Percentiles rank a stretch among this genome's conserved stretches.
phyloP scores from a whole-genome alignment of 2,797 vertebrate genomes.

The Hyperoplus lanceolatus region DNA sequence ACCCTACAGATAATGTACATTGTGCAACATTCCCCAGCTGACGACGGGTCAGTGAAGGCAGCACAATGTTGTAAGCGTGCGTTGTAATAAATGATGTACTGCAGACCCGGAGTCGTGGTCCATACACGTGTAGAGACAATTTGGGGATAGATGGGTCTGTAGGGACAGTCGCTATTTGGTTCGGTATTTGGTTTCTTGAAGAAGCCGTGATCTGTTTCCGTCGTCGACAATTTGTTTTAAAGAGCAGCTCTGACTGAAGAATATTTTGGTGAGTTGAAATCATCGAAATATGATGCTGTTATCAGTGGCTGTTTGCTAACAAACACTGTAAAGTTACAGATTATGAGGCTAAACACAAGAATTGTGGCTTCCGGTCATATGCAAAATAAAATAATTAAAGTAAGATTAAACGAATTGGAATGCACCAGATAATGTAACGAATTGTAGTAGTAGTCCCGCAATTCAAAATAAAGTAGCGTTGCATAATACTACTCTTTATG shows the following conservation, averaged over 20 bases:
- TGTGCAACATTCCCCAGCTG: background rate
- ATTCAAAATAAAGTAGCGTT: fast-evolving
- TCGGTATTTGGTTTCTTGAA: background rate
- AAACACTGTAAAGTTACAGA: background rate
- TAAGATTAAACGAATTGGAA: fast-evolving
- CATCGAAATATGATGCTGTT: conserved; percentile 21
- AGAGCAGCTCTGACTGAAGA: conserved; percentile 11
- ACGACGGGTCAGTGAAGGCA: conserved; percentile 46
- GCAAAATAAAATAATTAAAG: background rate
- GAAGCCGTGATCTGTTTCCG: background rate
- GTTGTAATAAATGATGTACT: conserved; percentile 30
- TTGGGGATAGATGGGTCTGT: background rate
- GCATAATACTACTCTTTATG: fast-evolving
- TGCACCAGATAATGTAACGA: fast-evolving
- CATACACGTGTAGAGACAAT: conserved; percentile 53
- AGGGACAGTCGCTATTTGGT: background rate
- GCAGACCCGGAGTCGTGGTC: conserved; percentile 18
- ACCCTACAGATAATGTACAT: too few species aligned
- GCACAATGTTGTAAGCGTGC: conserved; percentile 8
- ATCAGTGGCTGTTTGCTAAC: conserved; percentile 28
- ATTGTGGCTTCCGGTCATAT: background rate
- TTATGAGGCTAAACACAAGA: too few species aligned
- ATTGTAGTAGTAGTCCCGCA: fast-evolving
- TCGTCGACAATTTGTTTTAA: background rate
- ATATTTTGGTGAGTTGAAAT: conserved; percentile 68